Conservation (phyloP, 1,140 invertebrate genomes). For the Cydia fagiglandana region DNA sequence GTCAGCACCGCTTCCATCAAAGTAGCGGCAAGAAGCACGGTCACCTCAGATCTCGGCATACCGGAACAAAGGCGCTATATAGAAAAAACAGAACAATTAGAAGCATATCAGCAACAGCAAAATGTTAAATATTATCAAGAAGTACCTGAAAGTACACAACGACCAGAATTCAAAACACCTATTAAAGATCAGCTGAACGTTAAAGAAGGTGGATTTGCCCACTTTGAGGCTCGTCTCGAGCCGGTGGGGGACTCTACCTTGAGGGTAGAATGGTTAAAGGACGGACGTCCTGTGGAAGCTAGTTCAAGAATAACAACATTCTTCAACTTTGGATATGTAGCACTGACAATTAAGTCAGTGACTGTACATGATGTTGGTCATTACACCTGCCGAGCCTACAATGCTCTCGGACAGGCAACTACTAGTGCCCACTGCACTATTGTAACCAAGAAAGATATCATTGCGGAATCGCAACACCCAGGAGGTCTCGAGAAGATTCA, state of each 20-base stretch:
- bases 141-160: slow-evolving; percentile 86
- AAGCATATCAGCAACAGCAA: slow-evolving; percentile 91
- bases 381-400: slow-evolving; percentile 94
- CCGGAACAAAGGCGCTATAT: slow-evolving; percentile 96
- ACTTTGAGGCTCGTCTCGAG: slow-evolving; percentile 97
- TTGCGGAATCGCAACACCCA: slow-evolving; percentile 92
- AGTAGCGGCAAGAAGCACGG: slow-evolving; percentile 88
- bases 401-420: slow-evolving; percentile 91
- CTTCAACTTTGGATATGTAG: slow-evolving; percentile 98
- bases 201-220: slow-evolving; percentile 95
- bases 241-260: slow-evolving; percentile 95
- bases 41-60: slow-evolving; percentile 92
- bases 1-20: slow-evolving; percentile 88
- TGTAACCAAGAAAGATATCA: slow-evolving; percentile 90
- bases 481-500: slow-evolving; percentile 94
- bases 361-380: slow-evolving; percentile 94
- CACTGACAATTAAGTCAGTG: slow-evolving; percentile 96
- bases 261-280: slow-evolving; percentile 97
- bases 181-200: slow-evolving; percentile 94
- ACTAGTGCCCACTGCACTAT: slow-evolving; percentile 94
- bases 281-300: slow-evolving; percentile 93
- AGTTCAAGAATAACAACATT: slow-evolving; percentile 96
- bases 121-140: slow-evolving; percentile 88
- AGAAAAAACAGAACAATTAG: slow-evolving; percentile 94
- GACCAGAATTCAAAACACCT: slow-evolving; percentile 95